Evolutionary conservation across 2,113 vertebrate species (phyloP), one percentile per base, ranked within the genome.

Genomic region (Phalacrocorax aristotelis): DNA sequence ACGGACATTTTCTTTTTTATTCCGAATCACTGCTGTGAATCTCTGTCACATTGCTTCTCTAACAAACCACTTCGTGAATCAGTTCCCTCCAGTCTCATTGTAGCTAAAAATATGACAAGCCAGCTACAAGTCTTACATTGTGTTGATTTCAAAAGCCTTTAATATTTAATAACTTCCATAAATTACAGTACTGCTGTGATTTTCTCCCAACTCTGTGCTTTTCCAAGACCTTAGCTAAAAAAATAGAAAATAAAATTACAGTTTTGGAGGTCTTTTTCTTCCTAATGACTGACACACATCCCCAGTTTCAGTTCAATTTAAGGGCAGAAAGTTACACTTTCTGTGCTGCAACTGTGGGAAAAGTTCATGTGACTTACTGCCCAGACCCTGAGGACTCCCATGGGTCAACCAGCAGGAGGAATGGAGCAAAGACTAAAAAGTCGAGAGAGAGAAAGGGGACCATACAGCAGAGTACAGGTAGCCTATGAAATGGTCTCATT

Each of bases 271-370:
- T 20, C 21, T 64, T 72, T 44, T 23, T 58, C 34, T 62, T 48
- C 44, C 51, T 15, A 18, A 7, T n/a, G 20, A 7, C 64, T 66
- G 48, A 19, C 30, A 40, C 34, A 57, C 36, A 58, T 4, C 26
- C 52, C 11, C 48, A 76, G 34, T 95, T 97, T 94, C 94, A 69
- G 93, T 89, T 96, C 93, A 74, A 7, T n/a, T 58, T 66, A 12
- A 76, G 71, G 60, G 36, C 57, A 94, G 32, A 48, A 71, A n/a
- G 40, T 79, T 60, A 40, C 58, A 65, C 38, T 91, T 87, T 74
- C 83, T 66, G 40, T 70, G 58, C 64, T 62, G 58, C 4, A 4
- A 1, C 5, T 81, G 58, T 49, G 34, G 54, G 36, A 49, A 57
- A 27, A 52, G 42, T 17, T 51, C 21, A 7, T 14, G 65, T 42